Base-by-base conservation (phyloP, 2,888 invertebrate genomes). In the Epistrophe eligans region DNA sequence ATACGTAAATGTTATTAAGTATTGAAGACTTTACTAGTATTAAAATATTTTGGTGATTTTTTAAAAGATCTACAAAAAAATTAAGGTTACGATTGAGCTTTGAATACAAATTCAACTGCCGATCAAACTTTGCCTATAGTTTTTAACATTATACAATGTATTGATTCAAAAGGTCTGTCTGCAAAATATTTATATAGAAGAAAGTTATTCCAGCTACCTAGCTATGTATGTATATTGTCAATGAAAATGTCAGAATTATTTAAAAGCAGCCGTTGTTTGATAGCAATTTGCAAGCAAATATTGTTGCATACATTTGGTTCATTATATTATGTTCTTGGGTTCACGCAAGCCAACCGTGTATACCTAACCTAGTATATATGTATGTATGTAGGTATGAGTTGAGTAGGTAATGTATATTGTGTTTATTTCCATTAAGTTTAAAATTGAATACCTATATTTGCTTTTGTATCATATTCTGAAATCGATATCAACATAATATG, bases 381-480 rank as follows among this genome's bases (percentile, higher is more conserved):
- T n/a, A n/a, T n/a, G n/a, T n/a, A n/a, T n/a, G n/a, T n/a, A n/a
- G n/a, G n/a, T n/a, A n/a, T n/a, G n/a, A n/a, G n/a, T n/a, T n/a
- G 15, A 7, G 2, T n/a, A 17, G 13, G 43, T 24, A 52, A 50
- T 28, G 13, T 9, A 15, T 28, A 32, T 55, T 55, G 55, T 55
- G 55, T 55, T 55, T 32, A 55, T 55, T 32, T 55, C 55, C 55
- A 55, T 55, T 55, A 55, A 55, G 55, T 32, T 55, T n/a, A 15
- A 66, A 66, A 48, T 64, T 66, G 32, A 66, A 66, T 66, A 66
- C 43, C 13, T 62, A 60, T 62, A 60, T 60, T 66, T 66, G 45
- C 32, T 45, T 66, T 64, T 28, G 28, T 32, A 64, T 28, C 9
- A n/a, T 19, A n/a, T 19, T 5, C 28, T 28, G 11, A 64, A 28